Percentiles rank a stretch among this genome's conserved stretches.
Conservation (phyloP, 2,113 vertebrate species). For the Gobio gobio region DNA sequence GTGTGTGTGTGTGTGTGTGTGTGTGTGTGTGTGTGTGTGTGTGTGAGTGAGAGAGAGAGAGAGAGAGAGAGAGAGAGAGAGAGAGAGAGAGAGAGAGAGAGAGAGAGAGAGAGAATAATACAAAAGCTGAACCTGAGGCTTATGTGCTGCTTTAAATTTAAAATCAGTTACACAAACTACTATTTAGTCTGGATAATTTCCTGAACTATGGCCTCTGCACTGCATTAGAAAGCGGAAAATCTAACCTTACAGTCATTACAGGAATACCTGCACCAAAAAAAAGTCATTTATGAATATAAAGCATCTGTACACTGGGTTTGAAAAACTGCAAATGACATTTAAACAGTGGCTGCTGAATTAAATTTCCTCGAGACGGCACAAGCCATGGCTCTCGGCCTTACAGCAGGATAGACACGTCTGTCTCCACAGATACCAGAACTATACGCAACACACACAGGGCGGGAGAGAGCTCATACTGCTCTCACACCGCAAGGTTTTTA, state of each 20-base stretch:
- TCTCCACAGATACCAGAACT: not conserved
- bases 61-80: too few species aligned
- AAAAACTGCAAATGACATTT: slow-evolving; percentile 60
- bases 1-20: too few species aligned
- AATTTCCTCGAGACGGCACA: slow-evolving; percentile 39
- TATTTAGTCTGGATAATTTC: not conserved
- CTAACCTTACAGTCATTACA: slow-evolving; percentile 7
- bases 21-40: too few species aligned
- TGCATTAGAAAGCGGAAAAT: not conserved
- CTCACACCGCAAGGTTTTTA: not conserved
- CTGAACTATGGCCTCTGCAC: not conserved
- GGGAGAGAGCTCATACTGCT: not conserved
- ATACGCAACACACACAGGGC: not conserved
- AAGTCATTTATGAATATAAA: slow-evolving; percentile 61
- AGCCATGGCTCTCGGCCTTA: slow-evolving; percentile 18
- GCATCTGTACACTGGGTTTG: slow-evolving; percentile 47
- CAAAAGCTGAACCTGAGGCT: not conserved
- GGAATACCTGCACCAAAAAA: not conserved
- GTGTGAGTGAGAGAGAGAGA: too few species aligned
- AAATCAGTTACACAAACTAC: slow-evolving; percentile 12
- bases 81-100: too few species aligned
- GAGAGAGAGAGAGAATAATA: too few species aligned
- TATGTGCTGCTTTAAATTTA: slow-evolving; percentile 1
- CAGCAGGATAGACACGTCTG: slow-evolving; percentile 14
- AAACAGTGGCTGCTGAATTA: slow-evolving; percentile 57